Conservation (phyloP, 2,797 vertebrate genomes). For the Apogon hyalosoma region DNA sequence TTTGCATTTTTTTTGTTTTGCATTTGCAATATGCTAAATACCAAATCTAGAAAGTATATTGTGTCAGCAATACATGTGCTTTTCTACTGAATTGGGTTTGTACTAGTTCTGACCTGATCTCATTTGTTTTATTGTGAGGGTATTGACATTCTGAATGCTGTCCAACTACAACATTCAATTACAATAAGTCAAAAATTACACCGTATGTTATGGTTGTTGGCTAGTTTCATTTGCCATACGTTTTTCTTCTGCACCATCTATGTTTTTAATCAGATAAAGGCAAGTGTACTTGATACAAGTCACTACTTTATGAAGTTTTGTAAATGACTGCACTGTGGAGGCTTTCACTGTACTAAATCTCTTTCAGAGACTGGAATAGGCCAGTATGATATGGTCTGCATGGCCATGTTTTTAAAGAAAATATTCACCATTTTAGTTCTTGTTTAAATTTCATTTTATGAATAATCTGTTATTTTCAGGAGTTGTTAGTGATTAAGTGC, state of each 20-base stretch:
- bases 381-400: not conserved
- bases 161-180: constrained; percentile 10
- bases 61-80: not conserved
- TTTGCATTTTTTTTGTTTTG: constrained; percentile 12
- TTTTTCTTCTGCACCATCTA: not conserved
- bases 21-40: constrained; percentile 18
- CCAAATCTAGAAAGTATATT: not conserved
- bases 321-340: not conserved
- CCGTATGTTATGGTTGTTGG: not conserved
- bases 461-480: constrained; percentile 8
- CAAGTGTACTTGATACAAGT: not conserved
- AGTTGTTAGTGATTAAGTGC: constrained; percentile 4
- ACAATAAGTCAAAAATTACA: constrained; percentile 13
- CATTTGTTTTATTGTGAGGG: constrained; percentile 24
- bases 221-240: constrained; percentile 18
- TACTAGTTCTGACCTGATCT: constrained; percentile 5
- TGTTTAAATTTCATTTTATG: not conserved
- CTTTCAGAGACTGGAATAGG: too few relatives aligned
- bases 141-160: constrained; percentile 10
- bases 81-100: constrained; percentile 4
- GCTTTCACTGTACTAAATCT: not conserved
- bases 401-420: not conserved
- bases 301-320: constrained; percentile 2
- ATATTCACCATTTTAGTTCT: constrained; percentile 4
- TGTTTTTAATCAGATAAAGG: constrained; percentile 30